These are phyloP conservation scores for Graphium colonna DNA, from an alignment of 2,888 invertebrate species.

Conservation along the genomic window DNA sequence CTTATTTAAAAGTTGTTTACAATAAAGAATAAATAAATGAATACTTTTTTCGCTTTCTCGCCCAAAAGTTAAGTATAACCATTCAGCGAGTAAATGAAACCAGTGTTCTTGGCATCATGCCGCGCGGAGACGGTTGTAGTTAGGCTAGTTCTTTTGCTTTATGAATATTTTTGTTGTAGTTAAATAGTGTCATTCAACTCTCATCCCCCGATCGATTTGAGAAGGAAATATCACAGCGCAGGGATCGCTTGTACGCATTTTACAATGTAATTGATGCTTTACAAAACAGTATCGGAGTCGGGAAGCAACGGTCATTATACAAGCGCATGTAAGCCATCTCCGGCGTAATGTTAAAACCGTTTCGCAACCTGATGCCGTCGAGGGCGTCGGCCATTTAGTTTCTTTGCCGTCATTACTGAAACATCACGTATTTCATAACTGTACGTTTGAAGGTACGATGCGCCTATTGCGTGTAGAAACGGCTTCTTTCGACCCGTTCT, in stretches of 20 bases:
- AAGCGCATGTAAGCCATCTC: background rate
- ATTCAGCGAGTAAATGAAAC: too few species aligned
- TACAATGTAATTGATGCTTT: background rate
- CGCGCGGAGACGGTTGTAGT: too few species aligned
- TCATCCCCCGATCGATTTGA: too few species aligned
- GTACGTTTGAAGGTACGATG: slow-evolving; percentile 6
- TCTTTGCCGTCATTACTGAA: slow-evolving; percentile 12
- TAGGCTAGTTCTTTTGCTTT: too few species aligned
- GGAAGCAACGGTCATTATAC: background rate
- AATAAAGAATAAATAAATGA: too few species aligned
- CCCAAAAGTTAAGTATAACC: too few species aligned
- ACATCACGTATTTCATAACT: slow-evolving; percentile 16
- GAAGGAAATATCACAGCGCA: background rate
- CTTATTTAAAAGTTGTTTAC: too few species aligned
- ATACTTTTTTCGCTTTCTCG: too few species aligned
- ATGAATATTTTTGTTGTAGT: too few species aligned
- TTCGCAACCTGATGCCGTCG: slow-evolving; percentile 9
- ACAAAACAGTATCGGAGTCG: background rate
- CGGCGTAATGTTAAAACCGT: slow-evolving; percentile 4
- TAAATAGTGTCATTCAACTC: too few species aligned
- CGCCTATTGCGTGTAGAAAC: slow-evolving; percentile 10
- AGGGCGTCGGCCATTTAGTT: slow-evolving; percentile 14
- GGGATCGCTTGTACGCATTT: background rate
- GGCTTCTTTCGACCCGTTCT: slow-evolving; percentile 2
- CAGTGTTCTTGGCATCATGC: too few species aligned